These are phyloP conservation scores for Corythornis madagascariensis DNA, from an alignment of 2,113 vertebrate genomes.

Conservation along the genomic window DNA sequence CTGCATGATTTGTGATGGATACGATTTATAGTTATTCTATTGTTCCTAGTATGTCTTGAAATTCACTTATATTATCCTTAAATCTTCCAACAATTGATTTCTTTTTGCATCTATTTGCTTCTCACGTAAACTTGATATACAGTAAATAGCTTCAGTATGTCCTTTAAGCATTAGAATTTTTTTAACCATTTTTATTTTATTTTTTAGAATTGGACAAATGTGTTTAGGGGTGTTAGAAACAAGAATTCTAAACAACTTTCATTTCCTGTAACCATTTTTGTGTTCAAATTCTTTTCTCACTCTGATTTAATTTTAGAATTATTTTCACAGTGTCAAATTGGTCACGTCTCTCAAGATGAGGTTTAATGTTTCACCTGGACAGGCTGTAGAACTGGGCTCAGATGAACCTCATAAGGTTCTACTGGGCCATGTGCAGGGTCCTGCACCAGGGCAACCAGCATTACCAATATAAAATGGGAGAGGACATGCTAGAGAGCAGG, in stretches of 20 bases:
- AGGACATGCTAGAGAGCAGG: too few species aligned
- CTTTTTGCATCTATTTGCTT: background rate
- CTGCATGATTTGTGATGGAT: conserved; percentile 28
- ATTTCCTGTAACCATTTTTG: background rate
- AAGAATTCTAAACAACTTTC: background rate
- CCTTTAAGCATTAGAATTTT: background rate
- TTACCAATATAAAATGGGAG: too few species aligned
- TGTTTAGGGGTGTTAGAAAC: background rate
- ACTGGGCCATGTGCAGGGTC: too few species aligned
- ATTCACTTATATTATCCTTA: conserved; percentile 38
- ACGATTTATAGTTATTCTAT: background rate
- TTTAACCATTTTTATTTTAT: background rate
- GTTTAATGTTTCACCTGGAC: background rate
- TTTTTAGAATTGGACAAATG: background rate
- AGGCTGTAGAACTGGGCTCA: too few species aligned
- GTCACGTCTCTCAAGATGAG: background rate
- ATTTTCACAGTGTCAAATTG: background rate
- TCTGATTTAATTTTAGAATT: background rate
- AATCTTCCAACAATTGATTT: conserved; percentile 8
- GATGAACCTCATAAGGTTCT: too few species aligned
- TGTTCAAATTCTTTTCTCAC: background rate
- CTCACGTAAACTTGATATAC: background rate
- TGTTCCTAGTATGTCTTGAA: conserved; percentile 7
- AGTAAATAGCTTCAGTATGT: background rate
- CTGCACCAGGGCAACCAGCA: too few species aligned